Base-by-base conservation (phyloP, 2,113 vertebrate genomes). In the Neofelis nebulosa region DNA sequence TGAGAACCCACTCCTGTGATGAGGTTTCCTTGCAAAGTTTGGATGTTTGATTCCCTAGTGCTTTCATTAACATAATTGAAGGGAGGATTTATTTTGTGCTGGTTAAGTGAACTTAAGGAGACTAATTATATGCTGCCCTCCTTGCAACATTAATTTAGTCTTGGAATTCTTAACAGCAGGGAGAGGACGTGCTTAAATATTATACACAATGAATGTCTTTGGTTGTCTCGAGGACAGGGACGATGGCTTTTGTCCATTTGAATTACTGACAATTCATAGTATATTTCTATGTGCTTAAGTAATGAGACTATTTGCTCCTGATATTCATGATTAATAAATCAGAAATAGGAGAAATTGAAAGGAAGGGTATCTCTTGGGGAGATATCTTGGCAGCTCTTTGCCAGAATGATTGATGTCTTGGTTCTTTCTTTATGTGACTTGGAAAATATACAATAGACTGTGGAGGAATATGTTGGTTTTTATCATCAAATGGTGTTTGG, bases 61-160 rank as follows among this genome's bases (percentile, higher is more conserved):
- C 18, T 66, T 86, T 96, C 91, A 97, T 95, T 96, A 95, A 23
- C 74, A 41, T 98, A 97, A 97, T 33, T 68, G 91, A 98, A 98
- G 76, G 71, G 55, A 95, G 96, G 92, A 94, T 96, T 98, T 93
- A 97, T 97, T 97, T 63, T 88, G 45, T 41, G 74, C 78, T 93
- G 52, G 84, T 95, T 82, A 96, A 94, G 65, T 94, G 92, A 23
- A 78, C 97, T 98, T 89, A 93, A 94, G 96, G 91, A 52, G 25
- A 14, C 52, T 97, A 96, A 89, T 98, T 94, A 90, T 38, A 65
- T 63, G 29, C 23, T 95, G 90, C 84, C 94, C 83, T 52, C 29
- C 23, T 89, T 79, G 82, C 80, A 95, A 84, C 31, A 48, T 38
- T 76, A 94, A 92, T 95, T 98, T 41, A 89, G 8, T 36, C 80